Evolutionary conservation across 2,888 invertebrate genomes (phyloP), one percentile per base, ranked within the genome.

Genomic region (Chromoteleia sp.): DNA sequence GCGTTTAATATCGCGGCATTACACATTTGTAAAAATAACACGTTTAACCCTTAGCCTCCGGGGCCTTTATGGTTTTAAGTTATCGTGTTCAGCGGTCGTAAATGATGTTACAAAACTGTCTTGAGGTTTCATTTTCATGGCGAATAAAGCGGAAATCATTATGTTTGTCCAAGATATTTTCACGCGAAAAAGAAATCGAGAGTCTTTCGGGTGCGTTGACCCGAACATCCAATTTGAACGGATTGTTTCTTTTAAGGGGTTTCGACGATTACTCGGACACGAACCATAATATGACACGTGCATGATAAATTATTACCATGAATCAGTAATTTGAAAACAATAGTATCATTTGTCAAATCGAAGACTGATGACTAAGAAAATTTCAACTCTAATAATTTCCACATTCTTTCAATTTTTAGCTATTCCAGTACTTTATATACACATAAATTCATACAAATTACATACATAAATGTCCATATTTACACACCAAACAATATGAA

Each of bases 81-180:
- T 81, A 63, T 80, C 74, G 74, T 80, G 74, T 75, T 80, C 74
- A 80, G 74, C 19, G 74, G 74, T 80, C 80, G 56, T 80, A 80
- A 80, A 80, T 80, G 80, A 80, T 80, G 80, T 74, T 80, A 75
- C 80, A 63, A 74, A 80, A 80, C 70, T 80, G 80, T 79, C 59
- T 70, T 56, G 63, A 50, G 74, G 68, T 80, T 74, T 80, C 80
- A 70, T 68, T 74, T 80, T 74, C 80, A 75, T 68, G 56, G 59
- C 41, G 59, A 33, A 68, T 80, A 74, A 68, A 63, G 58, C 68
- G 68, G 74, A 80, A 80, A 80, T 75, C 70, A 74, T 80, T 80
- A 74, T 61, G 48, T 67, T 74, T 74, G 67, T 68, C 73, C 54
- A 61, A 71, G 67, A 74, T 41, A 68, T 58, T 63, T 77, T 63